Evolutionary conservation across 2,888 invertebrate genomes (phyloP).

Genomic region (Isoperla grammatica): DNA sequence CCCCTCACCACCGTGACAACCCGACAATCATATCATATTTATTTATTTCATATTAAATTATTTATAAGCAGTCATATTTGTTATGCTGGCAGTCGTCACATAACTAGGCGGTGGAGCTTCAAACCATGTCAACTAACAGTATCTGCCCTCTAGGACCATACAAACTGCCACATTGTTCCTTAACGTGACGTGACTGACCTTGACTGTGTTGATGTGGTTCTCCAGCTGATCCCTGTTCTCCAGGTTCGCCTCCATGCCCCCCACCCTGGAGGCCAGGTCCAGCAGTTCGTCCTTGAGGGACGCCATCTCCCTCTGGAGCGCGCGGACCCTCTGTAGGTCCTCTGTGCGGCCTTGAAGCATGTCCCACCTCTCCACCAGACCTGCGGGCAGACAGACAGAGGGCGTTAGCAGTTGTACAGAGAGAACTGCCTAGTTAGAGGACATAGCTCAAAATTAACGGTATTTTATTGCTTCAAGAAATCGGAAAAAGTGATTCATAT

Average conservation of each 20-base stretch:
- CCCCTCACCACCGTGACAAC: too few relatives aligned
- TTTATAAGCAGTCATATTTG: too few relatives aligned
- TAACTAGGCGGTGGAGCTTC: too few relatives aligned
- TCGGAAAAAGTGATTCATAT: too few relatives aligned
- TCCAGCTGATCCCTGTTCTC: conserved; percentile 41
- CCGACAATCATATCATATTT: too few relatives aligned
- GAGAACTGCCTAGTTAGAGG: too few relatives aligned
- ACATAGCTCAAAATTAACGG: not conserved
- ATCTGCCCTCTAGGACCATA: too few relatives aligned
- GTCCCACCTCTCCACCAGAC: conserved; percentile 49
- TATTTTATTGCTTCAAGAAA: not conserved
- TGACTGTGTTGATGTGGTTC: conserved; percentile 43
- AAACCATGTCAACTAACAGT: too few relatives aligned
- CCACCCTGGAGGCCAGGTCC: conserved; percentile 33
- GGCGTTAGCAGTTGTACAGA: conserved; percentile 28
- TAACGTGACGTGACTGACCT: too few relatives aligned
- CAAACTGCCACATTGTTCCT: too few relatives aligned
- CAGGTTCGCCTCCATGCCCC: conserved; percentile 32
- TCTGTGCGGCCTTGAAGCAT: conserved; percentile 45
- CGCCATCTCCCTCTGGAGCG: conserved; percentile 39
- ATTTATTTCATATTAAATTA: too few relatives aligned
- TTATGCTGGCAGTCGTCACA: too few relatives aligned
- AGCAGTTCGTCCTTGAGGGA: conserved; percentile 42
- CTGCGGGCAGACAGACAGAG: conserved; percentile 36
- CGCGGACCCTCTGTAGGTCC: conserved; percentile 42